phyloP scores from a whole-genome alignment of 2,797 vertebrate species.

The Danionella dracula region DNA sequence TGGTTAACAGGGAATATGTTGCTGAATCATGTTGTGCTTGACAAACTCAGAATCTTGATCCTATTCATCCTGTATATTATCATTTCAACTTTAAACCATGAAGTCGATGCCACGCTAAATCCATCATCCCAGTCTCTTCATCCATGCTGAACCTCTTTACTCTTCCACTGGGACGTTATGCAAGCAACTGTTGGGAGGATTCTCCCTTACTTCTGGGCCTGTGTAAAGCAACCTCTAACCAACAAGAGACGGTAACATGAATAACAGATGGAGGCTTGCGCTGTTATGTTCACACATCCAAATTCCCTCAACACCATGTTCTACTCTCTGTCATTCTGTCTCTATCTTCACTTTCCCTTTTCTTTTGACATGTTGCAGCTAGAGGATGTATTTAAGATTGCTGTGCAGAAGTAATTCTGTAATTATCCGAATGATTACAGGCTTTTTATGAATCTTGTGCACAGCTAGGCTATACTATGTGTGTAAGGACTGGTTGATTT shows the following conservation, averaged over 20 bases:
- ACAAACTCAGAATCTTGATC: too few species aligned
- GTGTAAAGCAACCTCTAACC: constrained; percentile 15
- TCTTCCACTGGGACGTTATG: neutral
- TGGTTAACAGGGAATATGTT: too few species aligned
- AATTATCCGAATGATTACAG: constrained; percentile 6
- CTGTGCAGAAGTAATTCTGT: constrained; percentile 12
- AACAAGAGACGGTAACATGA: constrained; percentile 26
- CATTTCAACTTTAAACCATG: neutral
- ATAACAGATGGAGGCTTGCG: constrained; percentile 29
- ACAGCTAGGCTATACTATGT: neutral
- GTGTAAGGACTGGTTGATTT: neutral
- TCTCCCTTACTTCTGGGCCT: neutral
- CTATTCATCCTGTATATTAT: neutral
- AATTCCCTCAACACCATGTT: constrained; percentile 25
- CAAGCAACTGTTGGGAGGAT: constrained; percentile 6
- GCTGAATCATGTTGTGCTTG: too few species aligned
- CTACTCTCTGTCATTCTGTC: neutral
- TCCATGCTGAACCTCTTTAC: constrained; percentile 3
- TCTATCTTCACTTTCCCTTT: neutral
- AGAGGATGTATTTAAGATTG: constrained; percentile 15
- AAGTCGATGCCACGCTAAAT: neutral
- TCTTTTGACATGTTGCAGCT: constrained; percentile 16
- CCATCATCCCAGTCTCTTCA: neutral
- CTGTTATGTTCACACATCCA: constrained; percentile 18
- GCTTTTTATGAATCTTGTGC: neutral